These are phyloP conservation scores for Calidris pugnax DNA, from an alignment of 2,113 vertebrate species.

Conservation along the genomic window DNA sequence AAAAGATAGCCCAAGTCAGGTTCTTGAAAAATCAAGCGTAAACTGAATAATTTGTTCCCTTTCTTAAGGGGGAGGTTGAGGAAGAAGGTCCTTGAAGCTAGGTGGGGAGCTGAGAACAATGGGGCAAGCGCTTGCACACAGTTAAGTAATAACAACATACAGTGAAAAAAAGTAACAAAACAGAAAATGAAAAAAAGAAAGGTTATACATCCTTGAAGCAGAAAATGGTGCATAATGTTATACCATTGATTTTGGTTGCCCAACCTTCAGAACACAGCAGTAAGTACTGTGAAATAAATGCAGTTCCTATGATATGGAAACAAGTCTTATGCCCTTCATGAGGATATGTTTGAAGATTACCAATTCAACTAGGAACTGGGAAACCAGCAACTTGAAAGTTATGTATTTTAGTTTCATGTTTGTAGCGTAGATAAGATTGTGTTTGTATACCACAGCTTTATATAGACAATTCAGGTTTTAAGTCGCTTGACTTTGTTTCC, in stretches of 20 bases:
- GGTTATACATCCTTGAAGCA: not conserved
- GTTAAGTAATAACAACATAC: not conserved
- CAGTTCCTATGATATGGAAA: not conserved
- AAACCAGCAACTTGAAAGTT: not conserved
- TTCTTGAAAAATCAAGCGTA: not conserved
- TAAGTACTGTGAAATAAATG: not conserved
- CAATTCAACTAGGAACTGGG: not conserved
- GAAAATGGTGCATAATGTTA: not conserved
- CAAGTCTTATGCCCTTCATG: not conserved
- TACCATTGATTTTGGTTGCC: not conserved
- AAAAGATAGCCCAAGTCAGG: not conserved
- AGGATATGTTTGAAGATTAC: not conserved
- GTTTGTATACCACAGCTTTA: not conserved
- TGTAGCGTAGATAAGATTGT: not conserved
- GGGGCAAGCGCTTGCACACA: not conserved
- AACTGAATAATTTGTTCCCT: not conserved
- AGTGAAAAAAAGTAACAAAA: not conserved
- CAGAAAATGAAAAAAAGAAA: not conserved
- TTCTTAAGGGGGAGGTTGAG: not conserved
- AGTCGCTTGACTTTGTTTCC: not conserved
- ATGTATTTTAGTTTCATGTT: not conserved
- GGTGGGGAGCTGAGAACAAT: not conserved
- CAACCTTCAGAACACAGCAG: not conserved
- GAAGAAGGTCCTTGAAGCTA: not conserved
- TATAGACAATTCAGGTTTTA: not conserved